These are phyloP conservation scores for Melikaiella ostensackeni DNA, from an alignment of 2,888 invertebrate species.

Conservation along the genomic window DNA sequence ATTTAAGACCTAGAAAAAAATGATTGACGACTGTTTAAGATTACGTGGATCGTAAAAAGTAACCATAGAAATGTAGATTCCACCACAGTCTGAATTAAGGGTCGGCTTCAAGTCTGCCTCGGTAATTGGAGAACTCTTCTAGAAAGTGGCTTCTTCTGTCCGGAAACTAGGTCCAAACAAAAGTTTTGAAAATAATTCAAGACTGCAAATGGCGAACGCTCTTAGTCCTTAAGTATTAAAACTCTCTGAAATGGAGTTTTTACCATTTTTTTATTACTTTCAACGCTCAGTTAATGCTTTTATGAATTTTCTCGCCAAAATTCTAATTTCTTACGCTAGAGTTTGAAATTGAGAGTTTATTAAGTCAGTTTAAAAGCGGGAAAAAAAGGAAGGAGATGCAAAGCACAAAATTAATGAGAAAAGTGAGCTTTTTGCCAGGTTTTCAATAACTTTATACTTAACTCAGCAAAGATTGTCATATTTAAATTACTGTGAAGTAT, in stretches of 20 bases:
- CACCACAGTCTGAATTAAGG: slow-evolving; percentile 33
- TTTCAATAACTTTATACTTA: not conserved
- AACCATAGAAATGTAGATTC: slow-evolving; percentile 2
- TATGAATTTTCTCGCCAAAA: slow-evolving; percentile 5
- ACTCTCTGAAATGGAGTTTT: slow-evolving; percentile 39
- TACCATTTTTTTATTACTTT: slow-evolving; percentile 14
- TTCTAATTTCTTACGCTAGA: slow-evolving; percentile 5
- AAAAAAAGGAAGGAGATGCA: not conserved
- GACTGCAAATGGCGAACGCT: slow-evolving; percentile 25
- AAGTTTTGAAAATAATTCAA: slow-evolving; percentile 39
- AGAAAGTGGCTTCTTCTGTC: slow-evolving; percentile 53
- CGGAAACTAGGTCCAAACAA: slow-evolving; percentile 34
- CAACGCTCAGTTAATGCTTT: slow-evolving; percentile 10
- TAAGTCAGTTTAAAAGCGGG: not conserved
- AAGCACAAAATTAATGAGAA: not conserved
- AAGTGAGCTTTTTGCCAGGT: not conserved
- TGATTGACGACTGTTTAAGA: not conserved
- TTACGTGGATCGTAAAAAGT: not conserved
- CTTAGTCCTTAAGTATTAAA: slow-evolving; percentile 35
- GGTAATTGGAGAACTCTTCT: slow-evolving; percentile 55
- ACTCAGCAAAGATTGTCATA: not conserved
- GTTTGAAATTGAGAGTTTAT: slow-evolving; percentile 25
- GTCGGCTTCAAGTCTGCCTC: slow-evolving; percentile 41
- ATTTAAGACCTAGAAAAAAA: no score
- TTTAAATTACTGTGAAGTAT: not conserved